Evolutionary conservation across 2,888 invertebrate genomes (phyloP), one percentile per base, ranked within the genome.

Genomic region (Ramazzottius varieornatus): DNA sequence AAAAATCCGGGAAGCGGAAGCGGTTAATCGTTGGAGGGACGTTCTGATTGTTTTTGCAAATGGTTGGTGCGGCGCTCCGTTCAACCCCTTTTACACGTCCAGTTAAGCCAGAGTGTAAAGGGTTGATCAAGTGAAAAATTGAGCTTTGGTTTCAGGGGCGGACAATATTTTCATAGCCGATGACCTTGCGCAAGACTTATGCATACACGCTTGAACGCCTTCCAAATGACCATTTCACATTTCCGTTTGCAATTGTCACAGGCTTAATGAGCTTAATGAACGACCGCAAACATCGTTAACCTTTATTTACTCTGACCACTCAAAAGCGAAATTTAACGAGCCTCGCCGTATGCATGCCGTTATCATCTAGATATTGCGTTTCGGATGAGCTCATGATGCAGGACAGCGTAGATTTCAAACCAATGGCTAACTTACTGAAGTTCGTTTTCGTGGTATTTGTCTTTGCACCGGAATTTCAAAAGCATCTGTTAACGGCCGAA

Each of bases 251-350:
- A 29, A 54, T 54, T 54, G 8, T 54, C 54, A 54, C 54, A 54
- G 54, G 24, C 4, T 29, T 29, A 29, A 29, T 54, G 20, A 29
- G 54, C 29, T 29, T 54, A 54, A 54, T 54, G 54, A 54, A 54
- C 54, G 54, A 29, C 54, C 29, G 29, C 54, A 54, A 54, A 54
- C 54, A 54, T 54, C 54, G 24, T 54, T 54, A 54, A 54, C 54
- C 54, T 54, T 54, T 13, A 40, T 40, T 40, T 40, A 13, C 40
- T 8, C 40, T 20, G 8, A 40, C 40, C 40, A 40, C 40, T 40
- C 20, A 20, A 40, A 13, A 20, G 40, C 8, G 8, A 40, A 8
- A 40, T 13, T 40, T 40, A 40, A 40, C 20, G 40, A 20, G 8
- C 40, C 40, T 40, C 8, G 40, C 40, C 8, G n/a, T n/a, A n/a